These are phyloP conservation scores for Phrynocephalus forsythii DNA, from an alignment of 2,797 vertebrate species.

Conservation along the genomic window DNA sequence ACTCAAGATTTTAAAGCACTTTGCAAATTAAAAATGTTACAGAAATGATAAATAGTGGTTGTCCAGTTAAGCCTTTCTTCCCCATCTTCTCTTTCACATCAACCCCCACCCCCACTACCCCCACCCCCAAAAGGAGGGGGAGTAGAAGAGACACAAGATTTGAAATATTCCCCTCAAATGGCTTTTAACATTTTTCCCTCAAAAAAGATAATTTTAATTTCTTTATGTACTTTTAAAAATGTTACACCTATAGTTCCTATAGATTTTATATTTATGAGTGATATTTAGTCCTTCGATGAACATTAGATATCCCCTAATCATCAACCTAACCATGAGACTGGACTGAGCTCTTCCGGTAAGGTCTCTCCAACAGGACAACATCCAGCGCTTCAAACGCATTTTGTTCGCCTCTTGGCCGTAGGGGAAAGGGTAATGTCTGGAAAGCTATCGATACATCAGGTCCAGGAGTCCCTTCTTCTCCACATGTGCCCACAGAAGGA, in stretches of 20 bases:
- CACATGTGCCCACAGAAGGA: not conserved
- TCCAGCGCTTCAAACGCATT: not conserved
- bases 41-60: slow-evolving; percentile 15
- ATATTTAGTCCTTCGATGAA: not conserved
- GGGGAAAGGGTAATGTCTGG: not conserved
- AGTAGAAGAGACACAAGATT: not conserved
- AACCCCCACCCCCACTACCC: too few relatives aligned
- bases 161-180: too few relatives aligned
- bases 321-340: not conserved
- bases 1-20: slow-evolving; percentile 19
- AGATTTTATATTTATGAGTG: not conserved
- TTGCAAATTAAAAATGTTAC: slow-evolving; percentile 14
- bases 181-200: not conserved
- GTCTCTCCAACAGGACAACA: not conserved
- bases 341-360: not conserved
- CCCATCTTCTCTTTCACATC: not conserved
- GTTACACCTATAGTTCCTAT: not conserved
- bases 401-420: not conserved
- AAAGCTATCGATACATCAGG: too few relatives aligned
- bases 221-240: not conserved
- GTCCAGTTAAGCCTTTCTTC: not conserved
- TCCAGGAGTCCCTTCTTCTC: not conserved
- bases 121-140: not conserved
- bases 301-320: not conserved
- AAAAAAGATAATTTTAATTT: not conserved